Conservation (phyloP, 2,113 vertebrate species). For the Pomatorhinus ruficollis region DNA sequence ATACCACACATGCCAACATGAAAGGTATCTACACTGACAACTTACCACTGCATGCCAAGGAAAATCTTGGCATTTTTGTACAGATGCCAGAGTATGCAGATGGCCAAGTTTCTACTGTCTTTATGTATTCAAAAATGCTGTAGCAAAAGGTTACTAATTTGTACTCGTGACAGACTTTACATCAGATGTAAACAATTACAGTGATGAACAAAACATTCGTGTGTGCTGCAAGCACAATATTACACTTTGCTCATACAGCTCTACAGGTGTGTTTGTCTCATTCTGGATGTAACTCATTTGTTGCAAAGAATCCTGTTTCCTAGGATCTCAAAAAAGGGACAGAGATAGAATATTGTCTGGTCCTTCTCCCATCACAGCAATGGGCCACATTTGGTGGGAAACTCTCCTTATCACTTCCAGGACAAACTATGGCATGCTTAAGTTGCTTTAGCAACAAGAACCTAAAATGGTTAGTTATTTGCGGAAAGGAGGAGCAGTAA, state of each 20-base stretch:
- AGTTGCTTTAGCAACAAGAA: neutral
- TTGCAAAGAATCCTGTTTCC: neutral
- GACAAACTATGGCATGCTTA: neutral
- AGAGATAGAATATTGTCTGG: neutral
- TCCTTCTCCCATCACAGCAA: neutral
- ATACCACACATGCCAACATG: neutral
- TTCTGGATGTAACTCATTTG: neutral
- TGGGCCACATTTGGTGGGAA: neutral
- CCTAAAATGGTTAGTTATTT: neutral
- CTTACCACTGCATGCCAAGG: neutral
- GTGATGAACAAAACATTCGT: neutral
- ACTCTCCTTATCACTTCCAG: neutral
- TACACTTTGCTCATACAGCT: neutral
- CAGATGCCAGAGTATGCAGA: neutral
- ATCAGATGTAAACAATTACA: neutral
- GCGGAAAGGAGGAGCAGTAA: neutral
- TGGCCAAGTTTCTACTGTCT: neutral
- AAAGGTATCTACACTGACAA: neutral
- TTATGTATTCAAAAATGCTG: accelerated
- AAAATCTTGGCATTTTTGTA: neutral
- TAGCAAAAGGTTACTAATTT: neutral
- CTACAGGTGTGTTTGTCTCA: neutral
- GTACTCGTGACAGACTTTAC: neutral
- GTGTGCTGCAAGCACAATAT: accelerated
- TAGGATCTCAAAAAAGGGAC: neutral